Evolutionary conservation across 2,113 vertebrate species (phyloP), one percentile per base, ranked within the genome.

Genomic region (Chamaea fasciata): DNA sequence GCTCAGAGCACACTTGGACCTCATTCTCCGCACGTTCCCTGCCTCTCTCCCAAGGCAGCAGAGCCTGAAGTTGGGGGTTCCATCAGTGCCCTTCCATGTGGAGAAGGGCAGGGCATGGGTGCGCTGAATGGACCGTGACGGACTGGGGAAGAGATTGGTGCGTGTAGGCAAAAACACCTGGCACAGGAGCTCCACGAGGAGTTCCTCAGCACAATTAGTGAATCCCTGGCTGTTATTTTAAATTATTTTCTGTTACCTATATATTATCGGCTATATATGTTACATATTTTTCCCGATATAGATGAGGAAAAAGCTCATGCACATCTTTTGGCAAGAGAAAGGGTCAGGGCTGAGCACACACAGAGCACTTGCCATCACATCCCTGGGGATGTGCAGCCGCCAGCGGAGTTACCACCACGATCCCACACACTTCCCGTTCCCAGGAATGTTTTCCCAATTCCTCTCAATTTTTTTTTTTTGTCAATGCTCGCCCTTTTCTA

Each of bases 71-170:
- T 15, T 8, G 1, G 0, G 10, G 14, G 22, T 24, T 70, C 55
- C 1, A 2, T 31, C 73, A 26, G 1, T 27, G 39, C 39, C 47
- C 8, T 1, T 4, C 31, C 26, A 20, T 12, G 21, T 0, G 2
- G 62, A 49, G n/a, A 20, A 44, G 35, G 26, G 31, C 39, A 37
- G 2, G 1, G 5, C 5, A 33, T 2, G 4, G 52, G 28, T 4
- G 4, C 0, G 0, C 21, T 6, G 62, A 28, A 42, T 10, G 47
- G 27, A 28, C 26, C 2, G 7, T 31, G 78, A 33, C 2, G 3
- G 18, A 10, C 49, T 5, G 18, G 5, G 24, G 37, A 23, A 12
- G 55, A 59, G 20, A 15, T 0, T 3, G 49, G 22, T 7, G 16
- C 1, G 0, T 0, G 2, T 15, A 3, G 22, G 47, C 15, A 52